Base-by-base conservation (phyloP, 2,113 vertebrate species). In the Felis chaus region DNA sequence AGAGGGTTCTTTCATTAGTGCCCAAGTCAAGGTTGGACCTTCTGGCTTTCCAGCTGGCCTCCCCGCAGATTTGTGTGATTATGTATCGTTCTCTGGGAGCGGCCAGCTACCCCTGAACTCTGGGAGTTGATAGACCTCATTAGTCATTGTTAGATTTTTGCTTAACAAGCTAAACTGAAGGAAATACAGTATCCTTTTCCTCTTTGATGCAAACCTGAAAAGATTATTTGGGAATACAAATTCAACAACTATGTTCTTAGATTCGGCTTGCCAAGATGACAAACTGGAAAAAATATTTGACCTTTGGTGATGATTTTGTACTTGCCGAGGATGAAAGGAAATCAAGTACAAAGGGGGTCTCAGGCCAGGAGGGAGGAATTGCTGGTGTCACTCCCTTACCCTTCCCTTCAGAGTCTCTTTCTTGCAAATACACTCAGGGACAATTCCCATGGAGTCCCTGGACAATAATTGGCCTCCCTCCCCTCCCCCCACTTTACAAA, bases 251-350 rank as follows among this genome's bases (percentile, higher is more conserved):
- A 29, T 25, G 15, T 91, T 55, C 61, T 93, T 31, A 27, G 29
- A 41, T 39, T 48, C 45, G 33, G 53, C 61, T 93, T 29, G 53
- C 78, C 81, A 50, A 55, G 55, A 68, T 74, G 90, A 96, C 71
- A 39, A 23, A n/a, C 41, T 41, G 25, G 90, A 82, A 85, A 78
- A 78, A 71, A 36, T 15, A 53, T 79, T 27, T 83, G 80, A 65
- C 61, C 76, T 50, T 91, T 1, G 4, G 65, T 69, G 61, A 63
- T 79, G 57, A 48, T 41, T 90, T 31, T 36, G 29, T 78, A n/a
- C 88, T 63, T 95, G 33, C 31, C 65, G 39, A 89, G 68, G 53
- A 65, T 50, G 21, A 91, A 86, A 97, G 94, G 53, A 66, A 66
- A 10, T 25, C 6, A 12, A 41, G 21, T 57, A 36, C 25, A 15